Conservation (phyloP, 2,888 invertebrate genomes). For the Drosophila cracens region DNA sequence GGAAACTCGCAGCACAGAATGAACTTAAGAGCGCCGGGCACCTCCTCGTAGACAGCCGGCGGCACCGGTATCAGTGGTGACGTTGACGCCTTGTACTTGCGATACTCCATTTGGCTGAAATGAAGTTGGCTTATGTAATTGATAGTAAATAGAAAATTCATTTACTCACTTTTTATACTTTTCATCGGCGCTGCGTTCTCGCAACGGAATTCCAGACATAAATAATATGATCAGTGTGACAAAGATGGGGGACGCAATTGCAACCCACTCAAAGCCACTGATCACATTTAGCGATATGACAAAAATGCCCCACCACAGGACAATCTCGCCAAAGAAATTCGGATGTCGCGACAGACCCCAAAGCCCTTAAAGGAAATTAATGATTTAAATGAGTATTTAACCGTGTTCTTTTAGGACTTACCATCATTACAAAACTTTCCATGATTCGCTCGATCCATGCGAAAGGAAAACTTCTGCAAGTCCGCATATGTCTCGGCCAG, state of each 20-base stretch:
- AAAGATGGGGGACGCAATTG: constrained; percentile 92
- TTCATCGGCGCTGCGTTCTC: constrained; percentile 95
- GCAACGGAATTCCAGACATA: constrained; percentile 94
- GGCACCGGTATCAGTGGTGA: constrained; percentile 96
- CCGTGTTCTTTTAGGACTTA: constrained; percentile 79
- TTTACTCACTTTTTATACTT: constrained; percentile 92
- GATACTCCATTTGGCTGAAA: constrained; percentile 91
- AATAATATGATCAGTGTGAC: constrained; percentile 94
- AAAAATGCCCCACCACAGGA: constrained; percentile 97
- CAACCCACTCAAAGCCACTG: constrained; percentile 93
- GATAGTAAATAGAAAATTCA: neutral
- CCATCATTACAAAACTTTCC: constrained; percentile 97
- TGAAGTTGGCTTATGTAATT: too few species aligned
- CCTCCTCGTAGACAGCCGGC: constrained; percentile 93
- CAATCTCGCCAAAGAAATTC: constrained; percentile 97
- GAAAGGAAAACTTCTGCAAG: constrained; percentile 95
- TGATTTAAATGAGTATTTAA: neutral
- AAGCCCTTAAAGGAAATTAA: constrained; percentile 86
- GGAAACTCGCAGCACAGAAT: constrained; percentile 95
- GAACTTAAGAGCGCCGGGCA: constrained; percentile 93
- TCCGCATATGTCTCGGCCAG: constrained; percentile 96
- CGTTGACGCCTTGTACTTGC: constrained; percentile 94
- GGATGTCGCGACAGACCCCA: constrained; percentile 97
- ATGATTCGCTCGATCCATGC: constrained; percentile 94
- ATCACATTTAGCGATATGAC: constrained; percentile 94